phyloP scores from a whole-genome alignment of 2,113 vertebrate species.

The Vulpes ferrilata region DNA sequence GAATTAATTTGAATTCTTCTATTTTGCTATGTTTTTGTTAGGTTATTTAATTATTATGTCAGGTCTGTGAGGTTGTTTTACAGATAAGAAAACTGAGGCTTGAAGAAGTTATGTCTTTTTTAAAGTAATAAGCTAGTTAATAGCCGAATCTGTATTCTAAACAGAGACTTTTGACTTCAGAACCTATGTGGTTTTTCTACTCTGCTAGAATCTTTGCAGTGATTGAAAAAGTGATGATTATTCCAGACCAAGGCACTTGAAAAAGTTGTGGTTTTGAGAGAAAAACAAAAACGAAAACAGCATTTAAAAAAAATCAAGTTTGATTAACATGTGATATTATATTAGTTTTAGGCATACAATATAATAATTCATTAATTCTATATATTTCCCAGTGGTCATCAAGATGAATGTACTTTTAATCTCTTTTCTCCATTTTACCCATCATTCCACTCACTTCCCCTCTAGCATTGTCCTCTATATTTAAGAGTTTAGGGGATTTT shows the following conservation, averaged over 20 bases:
- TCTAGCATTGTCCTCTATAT: not conserved
- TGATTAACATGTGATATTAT: not conserved
- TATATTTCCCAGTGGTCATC: not conserved
- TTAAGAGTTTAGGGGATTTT: not conserved
- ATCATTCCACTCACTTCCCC: not conserved
- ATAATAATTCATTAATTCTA: not conserved
- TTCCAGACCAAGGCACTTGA: not conserved
- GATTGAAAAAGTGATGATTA: not conserved
- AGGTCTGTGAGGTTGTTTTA: constrained; percentile 14
- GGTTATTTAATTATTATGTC: constrained; percentile 12
- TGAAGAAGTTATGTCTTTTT: constrained; percentile 4
- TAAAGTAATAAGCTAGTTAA: not conserved
- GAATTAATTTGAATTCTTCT: constrained; percentile 49
- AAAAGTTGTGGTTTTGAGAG: not conserved
- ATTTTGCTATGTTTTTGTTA: not conserved
- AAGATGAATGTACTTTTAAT: not conserved
- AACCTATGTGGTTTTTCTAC: not conserved
- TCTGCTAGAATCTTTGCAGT: not conserved
- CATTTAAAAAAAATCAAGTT: not conserved
- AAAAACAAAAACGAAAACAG: not conserved
- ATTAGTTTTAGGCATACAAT: not conserved
- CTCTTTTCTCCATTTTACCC: not conserved
- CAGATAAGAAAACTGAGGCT: not conserved
- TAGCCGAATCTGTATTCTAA: not conserved
- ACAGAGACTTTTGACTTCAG: not conserved